A percentile compares a stretch with the other conserved stretches of the same genome.
Conservation (phyloP, 92 coral and sea anemone species). For the Pocillopora grandis region DNA sequence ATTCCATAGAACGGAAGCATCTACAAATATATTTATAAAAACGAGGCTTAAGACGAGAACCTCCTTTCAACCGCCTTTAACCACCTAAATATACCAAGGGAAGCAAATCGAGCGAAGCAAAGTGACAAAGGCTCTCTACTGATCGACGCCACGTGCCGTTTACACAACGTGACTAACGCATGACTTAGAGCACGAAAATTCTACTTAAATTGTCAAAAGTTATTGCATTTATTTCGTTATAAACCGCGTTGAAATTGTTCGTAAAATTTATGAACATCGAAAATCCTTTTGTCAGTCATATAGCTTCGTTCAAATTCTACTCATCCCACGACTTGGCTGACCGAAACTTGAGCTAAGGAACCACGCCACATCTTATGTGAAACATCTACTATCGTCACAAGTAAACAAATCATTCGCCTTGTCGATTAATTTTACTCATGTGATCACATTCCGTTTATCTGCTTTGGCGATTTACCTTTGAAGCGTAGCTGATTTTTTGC, state of each 20-base stretch:
- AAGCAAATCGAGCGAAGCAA: background rate
- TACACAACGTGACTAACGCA: background rate
- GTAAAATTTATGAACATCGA: no score
- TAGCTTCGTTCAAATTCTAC: no score
- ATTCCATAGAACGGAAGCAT: no score
- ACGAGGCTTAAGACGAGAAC: no score
- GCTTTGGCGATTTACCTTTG: no score
- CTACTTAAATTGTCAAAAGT: background rate
- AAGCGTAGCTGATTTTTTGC: background rate
- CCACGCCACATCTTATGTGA: background rate
- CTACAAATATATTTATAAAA: no score
- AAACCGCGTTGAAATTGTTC: no score
- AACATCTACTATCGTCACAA: background rate
- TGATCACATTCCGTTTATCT: no score
- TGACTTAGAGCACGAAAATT: background rate
- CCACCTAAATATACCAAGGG: no score
- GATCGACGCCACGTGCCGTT: background rate
- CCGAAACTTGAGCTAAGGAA: conserved; percentile 6
- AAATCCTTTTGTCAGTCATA: no score
- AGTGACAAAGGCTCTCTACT: background rate
- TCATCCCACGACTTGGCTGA: background rate
- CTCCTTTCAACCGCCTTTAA: no score
- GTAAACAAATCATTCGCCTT: background rate
- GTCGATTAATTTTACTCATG: background rate
- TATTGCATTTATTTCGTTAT: no score